Conservation (phyloP, 2,888 invertebrate species). For the Agrotis exclamationis region DNA sequence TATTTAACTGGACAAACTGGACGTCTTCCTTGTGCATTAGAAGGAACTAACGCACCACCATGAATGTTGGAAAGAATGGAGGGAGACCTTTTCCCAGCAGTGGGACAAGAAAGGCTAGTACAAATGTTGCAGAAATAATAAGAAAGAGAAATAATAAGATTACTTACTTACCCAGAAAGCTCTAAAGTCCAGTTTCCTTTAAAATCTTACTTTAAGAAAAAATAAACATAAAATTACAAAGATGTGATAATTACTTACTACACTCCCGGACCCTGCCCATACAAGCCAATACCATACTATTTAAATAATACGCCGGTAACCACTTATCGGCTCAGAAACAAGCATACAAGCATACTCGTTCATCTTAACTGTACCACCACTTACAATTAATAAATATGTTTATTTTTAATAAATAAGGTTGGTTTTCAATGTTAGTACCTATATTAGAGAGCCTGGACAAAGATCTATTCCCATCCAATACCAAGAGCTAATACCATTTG, state of each 20-base stretch:
- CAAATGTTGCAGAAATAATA: no score
- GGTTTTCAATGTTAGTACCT: neutral
- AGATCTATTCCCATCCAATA: no score
- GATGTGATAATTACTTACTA: conserved; percentile 20
- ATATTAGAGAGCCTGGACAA: no score
- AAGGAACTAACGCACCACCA: no score
- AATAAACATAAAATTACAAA: neutral
- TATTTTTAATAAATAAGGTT: conserved; percentile 10
- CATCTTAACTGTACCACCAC: neutral
- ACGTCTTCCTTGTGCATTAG: no score
- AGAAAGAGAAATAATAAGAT: no score
- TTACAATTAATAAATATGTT: conserved; percentile 11
- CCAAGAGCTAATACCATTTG: no score
- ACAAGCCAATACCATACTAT: conserved; percentile 24
- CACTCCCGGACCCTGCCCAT: conserved; percentile 3
- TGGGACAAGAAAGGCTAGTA: no score
- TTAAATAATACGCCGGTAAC: conserved; percentile 22
- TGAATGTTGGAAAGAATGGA: no score
- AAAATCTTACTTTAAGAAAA: neutral
- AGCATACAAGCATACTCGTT: neutral
- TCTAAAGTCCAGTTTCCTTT: neutral
- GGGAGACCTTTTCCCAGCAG: no score
- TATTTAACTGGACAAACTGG: no score
- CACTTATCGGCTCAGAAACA: conserved; percentile 12
- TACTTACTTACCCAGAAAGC: no score